Conservation (phyloP, 2,113 vertebrate genomes). For the Xiphophorus maculatus region DNA sequence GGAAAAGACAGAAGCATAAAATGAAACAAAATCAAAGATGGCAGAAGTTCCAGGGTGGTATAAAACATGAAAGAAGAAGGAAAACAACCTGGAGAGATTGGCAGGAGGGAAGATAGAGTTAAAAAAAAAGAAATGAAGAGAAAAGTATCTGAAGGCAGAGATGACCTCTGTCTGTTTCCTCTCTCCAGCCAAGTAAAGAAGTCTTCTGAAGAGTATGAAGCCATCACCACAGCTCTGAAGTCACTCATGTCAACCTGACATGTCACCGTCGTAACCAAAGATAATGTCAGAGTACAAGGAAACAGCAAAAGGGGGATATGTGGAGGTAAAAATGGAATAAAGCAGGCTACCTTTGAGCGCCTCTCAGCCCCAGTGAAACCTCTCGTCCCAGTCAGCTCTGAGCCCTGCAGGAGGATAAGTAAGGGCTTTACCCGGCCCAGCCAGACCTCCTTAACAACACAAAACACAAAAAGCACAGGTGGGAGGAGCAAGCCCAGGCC, state of each 20-base stretch:
- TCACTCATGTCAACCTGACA: slow-evolving; percentile 35
- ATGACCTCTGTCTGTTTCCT: slow-evolving; percentile 38
- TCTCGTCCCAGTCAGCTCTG: slow-evolving; percentile 18
- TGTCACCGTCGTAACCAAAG: slow-evolving; percentile 34
- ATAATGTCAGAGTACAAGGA: slow-evolving; percentile 19
- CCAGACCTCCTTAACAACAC: slow-evolving; percentile 50
- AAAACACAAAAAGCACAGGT: slow-evolving; percentile 42
- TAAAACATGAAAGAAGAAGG: background rate
- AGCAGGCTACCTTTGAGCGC: slow-evolving; percentile 40
- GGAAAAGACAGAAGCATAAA: background rate
- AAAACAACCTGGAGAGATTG: background rate
- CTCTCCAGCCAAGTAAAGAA: slow-evolving; percentile 50
- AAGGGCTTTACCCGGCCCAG: slow-evolving; percentile 37
- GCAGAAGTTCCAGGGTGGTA: background rate
- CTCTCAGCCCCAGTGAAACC: slow-evolving; percentile 34
- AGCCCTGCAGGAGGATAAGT: slow-evolving; percentile 54
- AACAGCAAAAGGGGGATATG: background rate
- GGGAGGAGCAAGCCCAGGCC: slow-evolving; percentile 31
- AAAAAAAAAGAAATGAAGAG: background rate
- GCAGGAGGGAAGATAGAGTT: background rate
- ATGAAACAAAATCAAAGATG: background rate
- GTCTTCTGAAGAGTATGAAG: slow-evolving; percentile 60
- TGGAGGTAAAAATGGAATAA: slow-evolving; percentile 13
- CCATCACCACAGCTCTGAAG: slow-evolving; percentile 36
- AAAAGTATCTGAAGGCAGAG: background rate